Conservation (phyloP, 1,140 invertebrate genomes). For the Globodera ellingtonae region DNA sequence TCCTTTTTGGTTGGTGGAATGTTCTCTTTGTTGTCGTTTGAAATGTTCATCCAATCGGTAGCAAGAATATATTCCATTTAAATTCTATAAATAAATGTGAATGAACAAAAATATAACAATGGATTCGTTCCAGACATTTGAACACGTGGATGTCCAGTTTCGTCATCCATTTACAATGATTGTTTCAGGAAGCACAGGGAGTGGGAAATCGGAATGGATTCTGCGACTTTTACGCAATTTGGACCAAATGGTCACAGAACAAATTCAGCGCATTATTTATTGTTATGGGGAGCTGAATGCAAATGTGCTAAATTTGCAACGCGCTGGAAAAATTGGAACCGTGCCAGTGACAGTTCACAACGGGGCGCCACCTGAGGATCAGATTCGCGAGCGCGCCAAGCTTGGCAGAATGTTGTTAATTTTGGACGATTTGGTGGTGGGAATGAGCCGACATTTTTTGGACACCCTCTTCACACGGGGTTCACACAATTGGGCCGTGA, state of each 20-base stretch:
- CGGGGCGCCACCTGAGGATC: slow-evolving; percentile 28
- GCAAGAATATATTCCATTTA: slow-evolving; percentile 5
- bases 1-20: neutral
- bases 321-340: neutral
- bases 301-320: slow-evolving; percentile 22
- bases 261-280: slow-evolving; percentile 27
- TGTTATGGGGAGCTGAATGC: slow-evolving; percentile 34
- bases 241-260: slow-evolving; percentile 13
- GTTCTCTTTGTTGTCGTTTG: neutral
- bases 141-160: slow-evolving; percentile 20
- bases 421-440: slow-evolving; percentile 32
- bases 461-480: slow-evolving; percentile 37
- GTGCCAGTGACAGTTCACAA: slow-evolving; percentile 11
- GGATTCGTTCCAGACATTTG: neutral
- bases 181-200: slow-evolving; percentile 28
- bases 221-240: slow-evolving; percentile 16
- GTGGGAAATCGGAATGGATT: slow-evolving; percentile 38
- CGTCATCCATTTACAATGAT: slow-evolving; percentile 37
- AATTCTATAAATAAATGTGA: neutral
- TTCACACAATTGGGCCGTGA: slow-evolving; percentile 38
- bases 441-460: slow-evolving; percentile 23
- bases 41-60: neutral
- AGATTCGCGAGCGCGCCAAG: slow-evolving; percentile 10
- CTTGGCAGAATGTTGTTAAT: slow-evolving; percentile 17
- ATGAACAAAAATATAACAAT: neutral